Evolutionary conservation across 2,888 invertebrate genomes (phyloP).

Genomic region (Agonopterix subpropinquella): DNA sequence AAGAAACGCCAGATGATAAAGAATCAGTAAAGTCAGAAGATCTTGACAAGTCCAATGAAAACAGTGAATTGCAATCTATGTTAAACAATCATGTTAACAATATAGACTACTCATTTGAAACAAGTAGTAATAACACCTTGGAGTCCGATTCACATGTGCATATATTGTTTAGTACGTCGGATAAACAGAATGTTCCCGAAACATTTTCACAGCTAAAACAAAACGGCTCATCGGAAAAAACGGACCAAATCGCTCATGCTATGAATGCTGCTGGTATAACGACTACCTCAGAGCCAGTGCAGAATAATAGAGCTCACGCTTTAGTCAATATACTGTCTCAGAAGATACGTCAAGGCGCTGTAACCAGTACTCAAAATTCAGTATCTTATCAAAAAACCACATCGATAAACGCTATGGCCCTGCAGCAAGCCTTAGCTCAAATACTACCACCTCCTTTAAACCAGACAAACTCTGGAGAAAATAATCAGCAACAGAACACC

Average conservation of each 20-base stretch:
- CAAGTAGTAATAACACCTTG: slow-evolving; percentile 4
- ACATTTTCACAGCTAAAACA: slow-evolving; percentile 21
- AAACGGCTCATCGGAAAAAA: slow-evolving; percentile 42
- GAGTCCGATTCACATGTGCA: neutral
- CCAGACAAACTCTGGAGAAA: slow-evolving; percentile 43
- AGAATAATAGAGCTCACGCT: slow-evolving; percentile 43
- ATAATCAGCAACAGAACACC: slow-evolving; percentile 36
- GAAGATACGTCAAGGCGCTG: slow-evolving; percentile 52
- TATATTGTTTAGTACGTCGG: slow-evolving; percentile 12
- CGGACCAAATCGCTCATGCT: slow-evolving; percentile 62
- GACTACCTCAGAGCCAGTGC: slow-evolving; percentile 31
- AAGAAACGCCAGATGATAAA: slow-evolving; percentile 40
- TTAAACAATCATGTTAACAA: slow-evolving; percentile 23
- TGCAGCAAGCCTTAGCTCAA: slow-evolving; percentile 68
- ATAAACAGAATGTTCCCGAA: slow-evolving; percentile 18
- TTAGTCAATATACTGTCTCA: slow-evolving; percentile 72
- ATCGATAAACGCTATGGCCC: slow-evolving; percentile 55
- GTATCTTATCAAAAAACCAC: slow-evolving; percentile 48
- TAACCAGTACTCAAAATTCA: slow-evolving; percentile 26
- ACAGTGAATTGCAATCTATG: slow-evolving; percentile 22
- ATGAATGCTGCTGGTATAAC: slow-evolving; percentile 66
- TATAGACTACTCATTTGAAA: slow-evolving; percentile 27
- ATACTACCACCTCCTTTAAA: slow-evolving; percentile 63
- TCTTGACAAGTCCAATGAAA: slow-evolving; percentile 24
- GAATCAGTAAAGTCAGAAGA: slow-evolving; percentile 26